Base-by-base conservation (phyloP, 2,797 vertebrate genomes). In the Melanotaenia trifasciata region DNA sequence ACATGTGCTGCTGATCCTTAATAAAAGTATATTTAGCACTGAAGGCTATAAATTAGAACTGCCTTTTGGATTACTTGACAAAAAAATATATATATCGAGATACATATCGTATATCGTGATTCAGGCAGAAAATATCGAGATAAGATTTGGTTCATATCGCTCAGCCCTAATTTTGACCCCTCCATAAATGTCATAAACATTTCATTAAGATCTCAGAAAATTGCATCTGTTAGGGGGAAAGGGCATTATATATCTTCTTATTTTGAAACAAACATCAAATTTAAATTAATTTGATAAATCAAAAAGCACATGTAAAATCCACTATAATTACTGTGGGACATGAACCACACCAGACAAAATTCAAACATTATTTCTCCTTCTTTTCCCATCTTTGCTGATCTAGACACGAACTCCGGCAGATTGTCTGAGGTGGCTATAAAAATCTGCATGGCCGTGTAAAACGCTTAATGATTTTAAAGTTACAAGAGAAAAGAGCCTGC, bases 401-500 rank as follows among this genome's bases (percentile, higher is more conserved):
- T 69, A 70, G 81, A 75, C 77, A 78, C 32, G 79, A 76, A 72
- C 59, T 58, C 74, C 60, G 33, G 77, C 84, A 84, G 89, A 83
- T 84, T 85, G 84, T 81, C 80, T 72, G 85, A 88, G 86, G 85
- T 88, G 91, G 86, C 87, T 56, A 85, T 95, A 92, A 92, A 94
- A 92, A 90, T 91, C 91, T 84, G 87, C 88, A 92, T 92, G 87
- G 86, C 83, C 81, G 78, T 93, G 87, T 93, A 93, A 93, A 90
- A 94, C 89, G 93, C 94, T 94, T 94, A 94, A 95, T 94, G 92
- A 95, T 94, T 95, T 94, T 83, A 93, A 94, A 93, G 93, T 94
- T 94, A 94, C 94, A 93, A 85, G 92, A 87, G 92, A 85, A 90
- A 93, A 94, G 92, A 91, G 91, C 78, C 80, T 69, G 80, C 81